Evolutionary conservation across 37 sponge, comb jelly and placozoan genomes (phyloP).

Genomic region (Chondrilla cf. caribensis): DNA sequence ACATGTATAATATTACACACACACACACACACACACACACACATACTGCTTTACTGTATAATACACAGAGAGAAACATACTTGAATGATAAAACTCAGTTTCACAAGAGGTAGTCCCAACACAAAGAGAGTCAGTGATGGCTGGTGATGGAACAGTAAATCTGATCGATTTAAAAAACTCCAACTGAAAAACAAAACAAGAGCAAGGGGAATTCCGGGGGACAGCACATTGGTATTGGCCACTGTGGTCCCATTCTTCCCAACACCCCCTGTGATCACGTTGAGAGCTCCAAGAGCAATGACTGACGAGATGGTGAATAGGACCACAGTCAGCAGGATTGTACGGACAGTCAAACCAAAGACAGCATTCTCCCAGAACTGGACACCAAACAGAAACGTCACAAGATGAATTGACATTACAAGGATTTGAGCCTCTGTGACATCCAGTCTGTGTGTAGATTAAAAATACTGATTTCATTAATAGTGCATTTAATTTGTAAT

Average conservation of each 20-base stretch:
- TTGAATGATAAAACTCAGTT: constrained; percentile 40
- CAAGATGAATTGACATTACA: constrained; percentile 43
- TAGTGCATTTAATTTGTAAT: too few species aligned
- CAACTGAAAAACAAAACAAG: neutral
- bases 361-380: constrained; percentile 40
- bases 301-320: constrained; percentile 10
- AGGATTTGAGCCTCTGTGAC: constrained; percentile 86
- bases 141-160: neutral
- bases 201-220: constrained; percentile 47
- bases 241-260: constrained; percentile 88
- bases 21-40: too few species aligned
- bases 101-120: constrained; percentile 39
- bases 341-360: constrained; percentile 9
- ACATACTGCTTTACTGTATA: too few species aligned
- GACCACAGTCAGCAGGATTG: constrained; percentile 1
- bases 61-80: constrained; percentile 25
- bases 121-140: constrained; percentile 34
- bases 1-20: too few species aligned
- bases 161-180: constrained; percentile 20
- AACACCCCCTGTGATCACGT: constrained; percentile 67
- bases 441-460: too few species aligned
- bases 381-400: constrained; percentile 40
- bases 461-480: too few species aligned
- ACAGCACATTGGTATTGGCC: constrained; percentile 62
- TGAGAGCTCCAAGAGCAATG: constrained; percentile 4